Base-by-base conservation (phyloP, 2,113 vertebrate genomes). In the Pogona vitticeps region DNA sequence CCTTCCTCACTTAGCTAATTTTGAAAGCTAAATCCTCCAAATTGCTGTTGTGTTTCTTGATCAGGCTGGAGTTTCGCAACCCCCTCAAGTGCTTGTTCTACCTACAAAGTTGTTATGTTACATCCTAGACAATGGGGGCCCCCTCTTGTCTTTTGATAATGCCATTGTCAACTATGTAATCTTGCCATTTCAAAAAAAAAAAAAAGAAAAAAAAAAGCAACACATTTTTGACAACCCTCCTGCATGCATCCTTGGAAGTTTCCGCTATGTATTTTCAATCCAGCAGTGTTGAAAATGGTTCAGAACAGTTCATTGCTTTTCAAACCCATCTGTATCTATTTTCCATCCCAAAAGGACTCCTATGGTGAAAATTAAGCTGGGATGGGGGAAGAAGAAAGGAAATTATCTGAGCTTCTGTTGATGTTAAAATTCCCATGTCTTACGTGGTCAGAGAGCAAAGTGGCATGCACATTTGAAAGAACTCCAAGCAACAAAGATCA, bases 271-370 rank as follows among this genome's bases (percentile, higher is more conserved):
- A 68, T 89, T 88, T 88, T 36, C 61, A 81, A 68, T 68, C 71
- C 88, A 76, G 21, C 76, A 65, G 86, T 89, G 46, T 59, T 76
- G 82, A 81, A 56, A 85, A 90, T 3, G 38, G 70, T 61, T 84
- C 6, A 56, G 82, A 89, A 82, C 21, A 52, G 40, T 23, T 23
- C 61, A 23, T 56, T 70, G 65, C 42, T 33, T 82, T 52, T 46
- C 63, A 81, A 52, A 46, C 28, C n/a, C 21, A 52, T 52, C 80
- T 82, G 17, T 52, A 31, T 28, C 42, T 17, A 52, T 63, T 33
- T 70, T 21, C 31, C 42, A 14, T 31, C 17, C 40, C 2, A n/a
- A 40, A 82, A 38, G 46, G 5, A 63, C 59, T 7, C 61, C 79
- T 42, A 70, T 28, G 20, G 65, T 52, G 80, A 52, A 46, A 68